Base-by-base conservation (phyloP, 2,797 vertebrate genomes). In the Otus scops region DNA sequence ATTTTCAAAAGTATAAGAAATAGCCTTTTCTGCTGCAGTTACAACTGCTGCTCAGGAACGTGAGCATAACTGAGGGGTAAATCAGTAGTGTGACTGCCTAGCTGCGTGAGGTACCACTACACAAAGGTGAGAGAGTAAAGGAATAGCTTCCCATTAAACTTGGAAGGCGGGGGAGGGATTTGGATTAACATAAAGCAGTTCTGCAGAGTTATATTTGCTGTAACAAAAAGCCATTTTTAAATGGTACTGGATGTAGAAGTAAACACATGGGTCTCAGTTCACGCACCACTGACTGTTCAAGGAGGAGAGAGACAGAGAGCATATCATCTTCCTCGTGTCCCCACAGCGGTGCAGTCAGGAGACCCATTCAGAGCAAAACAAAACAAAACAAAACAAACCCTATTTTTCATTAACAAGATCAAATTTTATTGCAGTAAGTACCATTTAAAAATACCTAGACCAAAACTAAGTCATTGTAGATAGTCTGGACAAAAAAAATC, bases 11-110 rank as follows among this genome's bases (percentile, higher is more conserved):
- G 34, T 53, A 64, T 82, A 88, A 86, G 59, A 93, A 96, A 92
- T 76, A 96, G 77, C 93, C 88, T 96, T 92, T 92, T 95, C 92
- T 88, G 65, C 68, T 85, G 87, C 81, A 89, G 53, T 64, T 41
- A 47, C 26, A 82, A 67, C 32, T 50, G 23, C 48, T 54, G 53
- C 24, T 57, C 68, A 73, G 28, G 88, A 80, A 64, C 0, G 0
- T n/a, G 65, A 69, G 30, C 15, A 0, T 13, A 68, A 89, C 11
- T 23, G n/a, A 75, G n/a, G 53, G 39, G 41, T 12, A 57, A 13
- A 68, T 19, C 28, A 45, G 59, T 30, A 36, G 19, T 43, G 26
- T 45, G 45, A 51, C 32, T 61, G 53, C 22, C 30, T 39, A 56
- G 36, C 28, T 74, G 28, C 59, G 22, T 18, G 54, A 93, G 28